These are phyloP conservation scores for Gymnogyps californianus DNA, from an alignment of 2,113 vertebrate genomes.

Conservation along the genomic window DNA sequence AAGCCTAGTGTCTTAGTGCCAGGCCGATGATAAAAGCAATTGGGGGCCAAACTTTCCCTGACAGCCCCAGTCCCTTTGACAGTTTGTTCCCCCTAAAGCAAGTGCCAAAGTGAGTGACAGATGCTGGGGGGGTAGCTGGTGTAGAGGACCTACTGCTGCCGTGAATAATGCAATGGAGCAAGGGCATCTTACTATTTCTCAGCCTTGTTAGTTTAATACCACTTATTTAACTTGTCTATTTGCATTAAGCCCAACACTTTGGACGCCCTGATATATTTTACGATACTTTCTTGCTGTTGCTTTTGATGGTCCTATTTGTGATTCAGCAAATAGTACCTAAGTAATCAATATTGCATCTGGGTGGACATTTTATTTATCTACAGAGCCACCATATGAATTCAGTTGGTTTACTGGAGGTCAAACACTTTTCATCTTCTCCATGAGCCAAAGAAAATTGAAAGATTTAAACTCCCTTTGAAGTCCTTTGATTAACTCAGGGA, in stretches of 20 bases:
- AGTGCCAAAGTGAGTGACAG: neutral
- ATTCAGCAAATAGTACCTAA: constrained; percentile 29
- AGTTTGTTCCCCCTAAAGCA: neutral
- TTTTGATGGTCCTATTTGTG: constrained; percentile 10
- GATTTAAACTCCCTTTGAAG: constrained; percentile 47
- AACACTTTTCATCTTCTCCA: constrained; percentile 29
- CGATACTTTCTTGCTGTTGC: neutral
- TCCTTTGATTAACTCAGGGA: constrained; percentile 28
- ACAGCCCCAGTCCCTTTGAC: neutral
- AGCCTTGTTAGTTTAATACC: neutral
- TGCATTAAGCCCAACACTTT: neutral
- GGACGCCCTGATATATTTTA: neutral
- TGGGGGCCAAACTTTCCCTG: neutral
- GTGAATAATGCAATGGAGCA: neutral
- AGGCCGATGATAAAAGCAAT: neutral
- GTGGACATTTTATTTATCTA: constrained; percentile 39
- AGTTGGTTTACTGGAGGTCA: constrained; percentile 31
- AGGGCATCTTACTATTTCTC: neutral
- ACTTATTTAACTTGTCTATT: constrained; percentile 7
- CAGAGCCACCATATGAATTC: constrained; percentile 27
- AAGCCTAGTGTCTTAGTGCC: neutral
- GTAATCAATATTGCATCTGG: constrained; percentile 47
- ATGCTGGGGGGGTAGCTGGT: neutral
- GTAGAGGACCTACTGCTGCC: neutral
- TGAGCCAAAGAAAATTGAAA: constrained; percentile 35